Percentiles rank a stretch among this genome's conserved stretches.
phyloP scores from a whole-genome alignment of 2,888 invertebrate genomes.

The Ennomos quercinarius region DNA sequence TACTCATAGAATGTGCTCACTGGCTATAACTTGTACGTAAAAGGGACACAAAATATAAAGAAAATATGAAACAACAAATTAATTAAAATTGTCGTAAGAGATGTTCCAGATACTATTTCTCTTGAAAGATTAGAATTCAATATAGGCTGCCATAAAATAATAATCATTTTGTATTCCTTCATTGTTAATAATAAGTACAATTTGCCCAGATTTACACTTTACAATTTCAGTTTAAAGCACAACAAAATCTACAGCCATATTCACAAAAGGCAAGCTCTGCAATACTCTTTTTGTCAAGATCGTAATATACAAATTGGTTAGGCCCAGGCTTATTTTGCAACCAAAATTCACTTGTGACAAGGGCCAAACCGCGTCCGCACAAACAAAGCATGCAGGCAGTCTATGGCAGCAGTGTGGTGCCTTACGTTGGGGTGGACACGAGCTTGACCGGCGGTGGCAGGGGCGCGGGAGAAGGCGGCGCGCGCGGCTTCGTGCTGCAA shows the following conservation, averaged over 20 bases:
- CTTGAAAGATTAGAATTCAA: slow-evolving; percentile 3
- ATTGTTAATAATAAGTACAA: slow-evolving; percentile 3
- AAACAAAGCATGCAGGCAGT: slow-evolving; percentile 81
- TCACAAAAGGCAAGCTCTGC: slow-evolving; percentile 59
- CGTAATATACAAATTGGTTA: slow-evolving; percentile 64
- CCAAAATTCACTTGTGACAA: slow-evolving; percentile 36
- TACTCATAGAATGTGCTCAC: slow-evolving; percentile 22
- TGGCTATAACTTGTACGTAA: slow-evolving; percentile 29
- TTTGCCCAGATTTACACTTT: slow-evolving; percentile 27
- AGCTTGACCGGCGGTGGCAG: slow-evolving; percentile 92
- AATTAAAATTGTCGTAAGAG: slow-evolving; percentile 70
- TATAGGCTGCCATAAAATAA: neutral
- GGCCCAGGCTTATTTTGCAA: slow-evolving; percentile 50
- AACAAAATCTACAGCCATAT: slow-evolving; percentile 52
- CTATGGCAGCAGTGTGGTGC: slow-evolving; percentile 64
- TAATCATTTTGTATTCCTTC: slow-evolving; percentile 3
- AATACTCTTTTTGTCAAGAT: slow-evolving; percentile 45
- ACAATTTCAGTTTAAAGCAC: slow-evolving; percentile 39
- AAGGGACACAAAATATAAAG: slow-evolving; percentile 42
- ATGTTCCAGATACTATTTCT: slow-evolving; percentile 67
- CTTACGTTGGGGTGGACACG: slow-evolving; percentile 89
- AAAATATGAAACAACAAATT: slow-evolving; percentile 38
- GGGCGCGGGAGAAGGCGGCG: slow-evolving; percentile 92
- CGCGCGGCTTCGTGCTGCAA: slow-evolving; percentile 95
- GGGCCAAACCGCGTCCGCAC: slow-evolving; percentile 70